Percentiles rank a stretch among this genome's conserved stretches.
phyloP scores from a whole-genome alignment of 2,113 vertebrate species.

The Rynchops niger region DNA sequence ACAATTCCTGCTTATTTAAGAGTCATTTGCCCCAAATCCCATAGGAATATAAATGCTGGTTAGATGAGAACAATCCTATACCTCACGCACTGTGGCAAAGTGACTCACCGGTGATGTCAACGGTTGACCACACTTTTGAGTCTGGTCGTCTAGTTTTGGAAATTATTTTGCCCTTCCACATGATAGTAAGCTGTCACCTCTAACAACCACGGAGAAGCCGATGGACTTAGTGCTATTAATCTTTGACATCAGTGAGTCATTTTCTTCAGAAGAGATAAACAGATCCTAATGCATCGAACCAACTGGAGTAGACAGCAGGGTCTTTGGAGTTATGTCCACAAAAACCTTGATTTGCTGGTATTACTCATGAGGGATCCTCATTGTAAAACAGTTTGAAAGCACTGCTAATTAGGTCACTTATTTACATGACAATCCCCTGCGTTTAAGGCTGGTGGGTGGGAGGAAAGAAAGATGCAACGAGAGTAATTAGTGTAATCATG shows the following conservation, averaged over 20 bases:
- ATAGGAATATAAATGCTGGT: background rate
- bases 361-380: background rate
- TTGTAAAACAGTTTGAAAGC: background rate
- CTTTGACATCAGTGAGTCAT: background rate
- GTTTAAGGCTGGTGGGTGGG: background rate
- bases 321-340: background rate
- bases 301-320: background rate
- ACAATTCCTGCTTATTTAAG: background rate
- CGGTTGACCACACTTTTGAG: accelerated
- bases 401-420: constrained; percentile 28
- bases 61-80: background rate
- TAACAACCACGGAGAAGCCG: background rate
- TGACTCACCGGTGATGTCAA: accelerated
- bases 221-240: background rate
- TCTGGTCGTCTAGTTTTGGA: background rate
- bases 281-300: background rate
- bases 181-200: background rate
- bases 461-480: background rate
- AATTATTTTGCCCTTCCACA: background rate
- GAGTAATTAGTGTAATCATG: constrained; percentile 12
- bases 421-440: constrained; percentile 13
- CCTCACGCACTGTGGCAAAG: accelerated
- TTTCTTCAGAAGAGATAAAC: background rate
- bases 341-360: background rate
- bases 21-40: background rate